Base-by-base conservation (phyloP, 2,888 invertebrate species). In the Coleophora deauratella region DNA sequence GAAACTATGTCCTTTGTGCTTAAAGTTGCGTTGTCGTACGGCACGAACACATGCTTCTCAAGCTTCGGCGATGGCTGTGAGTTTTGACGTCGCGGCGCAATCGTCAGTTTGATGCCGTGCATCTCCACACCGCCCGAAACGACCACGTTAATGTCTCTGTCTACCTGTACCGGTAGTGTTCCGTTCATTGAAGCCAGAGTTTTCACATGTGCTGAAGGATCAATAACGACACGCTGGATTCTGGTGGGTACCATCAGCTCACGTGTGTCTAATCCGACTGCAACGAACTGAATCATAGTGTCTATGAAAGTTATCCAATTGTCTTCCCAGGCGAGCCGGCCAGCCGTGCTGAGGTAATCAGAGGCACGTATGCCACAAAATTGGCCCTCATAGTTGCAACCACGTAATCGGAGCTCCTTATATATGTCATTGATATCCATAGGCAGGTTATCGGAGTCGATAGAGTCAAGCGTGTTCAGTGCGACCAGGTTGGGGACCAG, bases 301-400 rank as follows among this genome's bases (percentile, higher is more conserved):
- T 99, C 99, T 77, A 98, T 91, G 79, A 93, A 98, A 34, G 97
- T 92, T 42, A 98, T 91, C 98, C 98, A 99, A 76, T 98, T 95
- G 51, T 91, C 91, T 41, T 89, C 89, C 98, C 98, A 99, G 47
- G 89, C 85, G 48, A 99, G 85, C 59, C 90, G 86, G 32, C 96
- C 97, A 49, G 66, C 74, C 0, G 81, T 71, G 38, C 93, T 93
- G 56, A 87, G 86, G 55, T 92, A 89, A 66, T 96, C 93, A 0
- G 94, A 89, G 28, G 86, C 73, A n/a, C 86, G 68, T 52, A 98
- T 93, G 35, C 97, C 97, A 55, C 91, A 90, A 88, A 96, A 97
- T 9, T 90, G 72, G 15, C 94, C 94, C 12, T 84, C 77, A 65
- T 97, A 97, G 67, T 95, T 93, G 74, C 96, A 97, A 1, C 96